Conservation (phyloP, 2,888 invertebrate genomes). For the Melieria crassipennis region DNA sequence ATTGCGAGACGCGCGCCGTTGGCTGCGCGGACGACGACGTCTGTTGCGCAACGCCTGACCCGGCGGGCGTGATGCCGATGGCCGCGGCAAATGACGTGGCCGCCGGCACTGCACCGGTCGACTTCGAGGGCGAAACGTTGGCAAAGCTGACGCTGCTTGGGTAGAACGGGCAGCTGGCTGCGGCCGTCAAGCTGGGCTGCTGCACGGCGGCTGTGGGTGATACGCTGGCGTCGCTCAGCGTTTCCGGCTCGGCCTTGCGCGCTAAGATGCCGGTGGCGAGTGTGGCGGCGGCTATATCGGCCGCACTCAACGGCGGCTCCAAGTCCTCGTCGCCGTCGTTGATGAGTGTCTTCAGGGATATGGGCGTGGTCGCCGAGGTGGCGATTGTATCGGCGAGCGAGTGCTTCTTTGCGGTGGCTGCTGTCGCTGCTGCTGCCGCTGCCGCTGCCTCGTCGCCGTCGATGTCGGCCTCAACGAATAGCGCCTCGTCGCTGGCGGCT, state of each 20-base stretch:
- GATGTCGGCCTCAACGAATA: constrained; percentile 35
- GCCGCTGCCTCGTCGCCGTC: constrained; percentile 32
- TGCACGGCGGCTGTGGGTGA: constrained; percentile 57
- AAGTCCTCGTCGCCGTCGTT: constrained; percentile 59
- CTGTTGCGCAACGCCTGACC: constrained; percentile 37
- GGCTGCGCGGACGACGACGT: constrained; percentile 33
- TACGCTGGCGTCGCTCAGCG: constrained; percentile 59
- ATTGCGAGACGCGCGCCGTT: constrained; percentile 62
- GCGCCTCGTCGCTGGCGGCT: constrained; percentile 33
- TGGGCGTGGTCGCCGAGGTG: constrained; percentile 60
- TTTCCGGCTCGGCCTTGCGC: constrained; percentile 58
- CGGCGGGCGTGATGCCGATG: constrained; percentile 40
- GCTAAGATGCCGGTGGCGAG: constrained; percentile 58
- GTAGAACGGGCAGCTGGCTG: constrained; percentile 31
- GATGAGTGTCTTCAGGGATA: constrained; percentile 58
- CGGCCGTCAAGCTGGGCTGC: constrained; percentile 39
- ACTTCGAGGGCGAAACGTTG: constrained; percentile 39
- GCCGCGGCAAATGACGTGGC: constrained; percentile 45
- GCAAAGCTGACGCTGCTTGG: constrained; percentile 34
- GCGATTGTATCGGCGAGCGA: constrained; percentile 59
- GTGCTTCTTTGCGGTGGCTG: constrained; percentile 51
- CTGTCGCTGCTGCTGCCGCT: constrained; percentile 30
- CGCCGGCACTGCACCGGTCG: constrained; percentile 39
- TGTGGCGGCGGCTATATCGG: constrained; percentile 58
- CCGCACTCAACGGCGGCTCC: constrained; percentile 53